Evolutionary conservation across 2,113 vertebrate species (phyloP), one percentile per base, ranked within the genome.

Genomic region (Panthera uncia): DNA sequence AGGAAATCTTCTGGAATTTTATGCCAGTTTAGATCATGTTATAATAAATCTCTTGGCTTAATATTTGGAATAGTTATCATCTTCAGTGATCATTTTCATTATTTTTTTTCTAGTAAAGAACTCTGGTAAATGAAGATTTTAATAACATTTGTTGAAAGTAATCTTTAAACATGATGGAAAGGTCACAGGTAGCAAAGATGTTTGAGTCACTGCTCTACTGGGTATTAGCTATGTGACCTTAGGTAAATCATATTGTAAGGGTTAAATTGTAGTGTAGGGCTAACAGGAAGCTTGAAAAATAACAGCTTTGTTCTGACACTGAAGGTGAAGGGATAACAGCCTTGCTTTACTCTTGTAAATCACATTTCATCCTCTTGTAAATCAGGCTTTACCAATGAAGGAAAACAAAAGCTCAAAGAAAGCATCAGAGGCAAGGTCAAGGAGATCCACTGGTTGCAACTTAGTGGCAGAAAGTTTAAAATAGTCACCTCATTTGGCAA

Each of bases 131-230:
- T 66, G 18, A 79, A 89, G n/a, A 79, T 86, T 94, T 33, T 95
- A 96, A 55, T 91, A 97, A 68, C 4, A 88, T 33, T 36, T 96
- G 80, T 78, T 97, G 94, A 95, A 93, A 97, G 52, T 25, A 66
- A 86, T 81, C 48, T 63, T 74, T 50, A 83, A 76, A 19, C 14
- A 25, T 16, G 21, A 10, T 55, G 41, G 48, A 68, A 92, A 96
- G 66, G 12, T 74, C 87, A 93, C 10, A 63, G 21, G 18, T 8
- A 95, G 19, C 25, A 94, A 91, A 87, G 25, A 57, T 2, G 0
- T 36, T 65, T 71, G 41, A 88, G 33, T 82, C 18, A 29, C 21
- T 29, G 14, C 50, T 92, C 13, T 80, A 41, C 5, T 63, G 41
- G 55, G 9, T 57, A 21, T 55, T 52, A 96, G 25, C 12, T n/a